Evolutionary conservation across 1,140 invertebrate genomes (phyloP).

Genomic region (Pseudomyrmex cubaensis): DNA sequence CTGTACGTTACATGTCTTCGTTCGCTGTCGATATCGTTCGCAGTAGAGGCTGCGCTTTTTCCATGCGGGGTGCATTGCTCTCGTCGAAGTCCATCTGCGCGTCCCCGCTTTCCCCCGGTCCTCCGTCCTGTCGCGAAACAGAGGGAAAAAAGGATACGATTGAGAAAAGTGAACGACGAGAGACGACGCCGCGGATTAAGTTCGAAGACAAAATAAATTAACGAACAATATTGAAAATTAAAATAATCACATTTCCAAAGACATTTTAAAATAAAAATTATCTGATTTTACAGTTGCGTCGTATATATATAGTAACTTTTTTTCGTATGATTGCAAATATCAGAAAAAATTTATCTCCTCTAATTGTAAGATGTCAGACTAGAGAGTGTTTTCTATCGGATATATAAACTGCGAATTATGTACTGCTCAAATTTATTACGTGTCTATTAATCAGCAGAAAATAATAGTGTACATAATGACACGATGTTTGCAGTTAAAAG

Average conservation of each 20-base stretch:
- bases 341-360: too few species aligned
- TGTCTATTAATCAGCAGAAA: background rate
- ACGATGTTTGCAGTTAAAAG: background rate
- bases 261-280: conserved; percentile 7
- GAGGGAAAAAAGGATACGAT: conserved; percentile 61
- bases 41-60: conserved; percentile 73
- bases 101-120: background rate
- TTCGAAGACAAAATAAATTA: background rate
- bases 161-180: conserved; percentile 47
- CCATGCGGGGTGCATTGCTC: conserved; percentile 70
- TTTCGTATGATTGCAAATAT: too few species aligned
- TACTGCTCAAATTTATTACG: background rate
- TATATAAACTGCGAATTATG: too few species aligned
- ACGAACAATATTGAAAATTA: conserved; percentile 11
- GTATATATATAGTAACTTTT: too few species aligned
- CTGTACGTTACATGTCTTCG: conserved; percentile 77
- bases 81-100: conserved; percentile 64
- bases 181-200: conserved; percentile 14
- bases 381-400: too few species aligned
- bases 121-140: conserved; percentile 63
- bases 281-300: background rate
- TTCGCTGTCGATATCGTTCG: conserved; percentile 72
- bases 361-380: too few species aligned
- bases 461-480: background rate
- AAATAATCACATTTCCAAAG: background rate